A percentile compares a stretch with the other conserved stretches of the same genome.
phyloP scores from a whole-genome alignment of 53 echinoderm and acorn worm species.

The Echinometra lucunter region DNA sequence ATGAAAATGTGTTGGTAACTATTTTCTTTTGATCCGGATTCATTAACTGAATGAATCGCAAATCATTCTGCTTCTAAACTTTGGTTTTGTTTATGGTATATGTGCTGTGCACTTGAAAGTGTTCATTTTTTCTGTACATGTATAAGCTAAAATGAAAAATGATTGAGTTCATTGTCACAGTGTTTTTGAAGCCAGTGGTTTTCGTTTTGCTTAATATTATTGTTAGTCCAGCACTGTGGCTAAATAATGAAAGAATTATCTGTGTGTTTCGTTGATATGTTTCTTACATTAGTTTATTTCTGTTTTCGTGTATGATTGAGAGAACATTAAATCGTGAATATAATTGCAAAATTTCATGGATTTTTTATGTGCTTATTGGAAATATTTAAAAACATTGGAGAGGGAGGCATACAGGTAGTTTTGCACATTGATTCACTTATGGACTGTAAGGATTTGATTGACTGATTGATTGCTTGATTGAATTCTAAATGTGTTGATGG shows the following conservation, averaged over 20 bases:
- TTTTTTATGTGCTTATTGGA: background rate
- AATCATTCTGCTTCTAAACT: background rate
- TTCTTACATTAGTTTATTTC: constrained; percentile 64
- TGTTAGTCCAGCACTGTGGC: constrained; percentile 34
- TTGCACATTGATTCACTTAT: background rate
- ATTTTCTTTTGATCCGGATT: background rate
- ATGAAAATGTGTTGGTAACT: background rate
- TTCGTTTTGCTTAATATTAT: constrained; percentile 6
- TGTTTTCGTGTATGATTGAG: constrained; percentile 62
- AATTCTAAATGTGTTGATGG: no score
- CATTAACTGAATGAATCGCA: background rate
- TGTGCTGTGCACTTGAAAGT: constrained; percentile 39
- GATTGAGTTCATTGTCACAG: background rate
- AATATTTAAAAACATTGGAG: no score
- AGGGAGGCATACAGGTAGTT: no score
- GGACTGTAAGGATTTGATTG: background rate
- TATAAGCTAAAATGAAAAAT: background rate
- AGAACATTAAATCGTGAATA: constrained; percentile 68
- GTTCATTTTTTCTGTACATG: background rate
- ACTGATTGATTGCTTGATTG: background rate
- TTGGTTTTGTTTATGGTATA: background rate
- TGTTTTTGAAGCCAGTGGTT: background rate
- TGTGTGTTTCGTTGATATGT: constrained; percentile 59
- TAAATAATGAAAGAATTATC: constrained; percentile 23
- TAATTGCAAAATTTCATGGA: background rate